Evolutionary conservation across 2,888 invertebrate genomes (phyloP), one percentile per base, ranked within the genome.

Genomic region (Synanthedon myopaeformis): DNA sequence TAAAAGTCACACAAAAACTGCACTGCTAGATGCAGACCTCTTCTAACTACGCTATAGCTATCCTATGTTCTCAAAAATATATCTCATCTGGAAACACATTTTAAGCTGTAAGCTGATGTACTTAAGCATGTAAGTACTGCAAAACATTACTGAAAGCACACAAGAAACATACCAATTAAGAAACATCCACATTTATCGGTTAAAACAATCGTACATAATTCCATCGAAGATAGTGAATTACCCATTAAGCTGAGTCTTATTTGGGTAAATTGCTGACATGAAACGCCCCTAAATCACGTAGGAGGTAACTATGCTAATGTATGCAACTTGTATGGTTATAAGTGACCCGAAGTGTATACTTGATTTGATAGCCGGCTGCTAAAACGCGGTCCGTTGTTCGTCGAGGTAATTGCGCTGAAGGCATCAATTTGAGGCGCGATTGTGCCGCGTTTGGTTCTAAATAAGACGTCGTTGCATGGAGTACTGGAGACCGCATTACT

Each of bases 401-500:
- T 69, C 66, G 62, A 67, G 72, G 79, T 79, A 79, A 83, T 82
- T 83, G 80, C 74, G 76, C 69, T 82, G 84, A 85, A 83, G 76
- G 78, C 80, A 72, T 77, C 84, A 84, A 85, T 86, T 86, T 84
- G 70, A 75, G 67, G 65, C 70, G 73, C 67, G 72, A 79, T 80
- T 76, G 75, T 66, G 66, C 74, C 76, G 74, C 71, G 74, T 81
- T 80, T 78, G 74, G 61, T 70, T 52, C 78, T 85, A 82, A 86
- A 84, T 86, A 84, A 86, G 86, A 86, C 82, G 84, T 86, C 81
- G 77, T 67, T 72, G 72, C 70, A 74, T 72, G 66, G 76, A 72
- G 75, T 72, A 13, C 6, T 45, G 84, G 81, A 82, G 79, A 77
- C 72, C 69, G 76, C 78, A 82, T 84, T 84, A 83, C 79, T 80